A percentile compares a stretch with the other conserved stretches of the same genome.
phyloP scores from a whole-genome alignment of 1,140 invertebrate genomes.

The Drosophila bifasciata region DNA sequence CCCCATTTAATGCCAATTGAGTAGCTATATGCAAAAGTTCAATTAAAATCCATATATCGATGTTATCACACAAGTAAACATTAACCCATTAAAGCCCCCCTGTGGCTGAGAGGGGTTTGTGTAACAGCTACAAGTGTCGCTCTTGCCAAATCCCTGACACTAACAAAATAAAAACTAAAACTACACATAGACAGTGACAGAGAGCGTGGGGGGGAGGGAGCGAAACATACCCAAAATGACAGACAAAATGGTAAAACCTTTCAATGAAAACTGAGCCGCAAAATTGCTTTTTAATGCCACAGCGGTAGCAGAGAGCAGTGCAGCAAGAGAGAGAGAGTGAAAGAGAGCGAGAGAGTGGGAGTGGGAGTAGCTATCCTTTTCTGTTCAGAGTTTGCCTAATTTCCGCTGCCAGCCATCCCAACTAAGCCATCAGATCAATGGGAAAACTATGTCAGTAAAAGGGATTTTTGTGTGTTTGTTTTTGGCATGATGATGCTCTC shows the following conservation, averaged over 20 bases:
- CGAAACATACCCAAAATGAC: conserved; percentile 13
- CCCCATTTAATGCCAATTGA: not conserved
- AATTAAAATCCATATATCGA: conserved; percentile 14
- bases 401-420: conserved; percentile 40
- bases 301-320: conserved; percentile 1
- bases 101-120: not conserved
- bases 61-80: conserved; percentile 32
- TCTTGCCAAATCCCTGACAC: conserved; percentile 2
- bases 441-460: conserved; percentile 57
- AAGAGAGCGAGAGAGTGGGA: conserved; percentile 7
- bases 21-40: conserved; percentile 9
- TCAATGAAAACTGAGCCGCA: conserved; percentile 59
- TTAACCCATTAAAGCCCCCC: conserved; percentile 32
- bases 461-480: conserved; percentile 39
- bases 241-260: conserved; percentile 21
- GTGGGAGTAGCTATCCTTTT: not conserved
- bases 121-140: conserved; percentile 31
- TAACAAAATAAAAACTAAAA: conserved; percentile 22
- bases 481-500: not conserved
- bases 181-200: conserved; percentile 24
- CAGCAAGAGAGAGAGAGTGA: not conserved
- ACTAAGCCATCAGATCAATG: conserved; percentile 55
- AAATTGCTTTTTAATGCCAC: conserved; percentile 63
- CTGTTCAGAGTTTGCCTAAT: conserved; percentile 41
- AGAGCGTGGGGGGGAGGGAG: not conserved